Conservation (phyloP, 2,113 vertebrate genomes). For the Mormoops blainvillei region DNA sequence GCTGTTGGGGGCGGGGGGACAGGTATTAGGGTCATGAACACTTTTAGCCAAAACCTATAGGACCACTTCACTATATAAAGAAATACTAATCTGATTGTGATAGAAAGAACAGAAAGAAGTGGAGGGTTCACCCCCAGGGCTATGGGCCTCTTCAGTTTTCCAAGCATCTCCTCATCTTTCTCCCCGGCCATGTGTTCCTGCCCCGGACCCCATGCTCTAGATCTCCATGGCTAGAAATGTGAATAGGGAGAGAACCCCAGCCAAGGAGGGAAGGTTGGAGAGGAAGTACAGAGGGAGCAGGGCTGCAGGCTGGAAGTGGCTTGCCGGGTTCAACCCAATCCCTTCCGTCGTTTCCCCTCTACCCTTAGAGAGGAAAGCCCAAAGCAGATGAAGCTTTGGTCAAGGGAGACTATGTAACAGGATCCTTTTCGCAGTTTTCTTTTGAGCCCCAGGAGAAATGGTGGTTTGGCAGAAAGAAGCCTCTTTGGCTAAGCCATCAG, state of each 20-base stretch:
- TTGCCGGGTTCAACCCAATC: background rate
- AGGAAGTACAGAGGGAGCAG: background rate
- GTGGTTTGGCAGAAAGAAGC: background rate
- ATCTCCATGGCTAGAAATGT: background rate
- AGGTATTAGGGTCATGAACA: background rate
- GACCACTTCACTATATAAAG: background rate
- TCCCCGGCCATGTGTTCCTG: background rate
- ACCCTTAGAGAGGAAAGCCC: background rate
- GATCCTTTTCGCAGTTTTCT: background rate
- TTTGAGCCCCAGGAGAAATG: background rate
- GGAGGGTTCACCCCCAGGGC: background rate
- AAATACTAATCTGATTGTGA: background rate
- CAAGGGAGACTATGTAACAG: background rate
- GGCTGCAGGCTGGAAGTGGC: background rate
- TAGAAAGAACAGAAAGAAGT: background rate
- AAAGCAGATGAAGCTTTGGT: slow-evolving; percentile 7
- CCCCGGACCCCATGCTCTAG: background rate
- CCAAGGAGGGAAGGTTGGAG: background rate
- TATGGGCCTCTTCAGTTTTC: background rate
- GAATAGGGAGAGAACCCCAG: background rate
- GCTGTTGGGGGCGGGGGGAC: background rate
- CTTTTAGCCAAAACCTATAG: background rate
- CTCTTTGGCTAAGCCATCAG: background rate
- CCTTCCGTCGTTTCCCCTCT: background rate
- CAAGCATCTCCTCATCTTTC: background rate